Percentiles rank a stretch among this genome's conserved stretches.
These are phyloP conservation scores for Esox niger DNA, from an alignment of 2,113 vertebrate species.

Conservation along the genomic window DNA sequence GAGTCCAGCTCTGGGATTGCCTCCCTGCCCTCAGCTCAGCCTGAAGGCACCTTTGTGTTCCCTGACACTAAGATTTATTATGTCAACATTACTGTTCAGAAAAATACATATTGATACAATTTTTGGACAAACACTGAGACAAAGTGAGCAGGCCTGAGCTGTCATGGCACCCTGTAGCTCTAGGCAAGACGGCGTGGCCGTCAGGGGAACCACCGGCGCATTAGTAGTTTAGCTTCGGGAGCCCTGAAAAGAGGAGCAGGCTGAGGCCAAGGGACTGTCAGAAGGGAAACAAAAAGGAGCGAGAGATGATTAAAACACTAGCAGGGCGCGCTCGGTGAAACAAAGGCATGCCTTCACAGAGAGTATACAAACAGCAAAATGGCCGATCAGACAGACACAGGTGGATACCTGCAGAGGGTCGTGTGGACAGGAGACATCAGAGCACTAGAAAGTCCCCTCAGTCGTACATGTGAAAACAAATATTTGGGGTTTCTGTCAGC, in stretches of 20 bases:
- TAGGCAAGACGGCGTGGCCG: slow-evolving; percentile 1
- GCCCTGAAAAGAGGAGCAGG: slow-evolving; percentile 62
- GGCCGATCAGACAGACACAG: background rate
- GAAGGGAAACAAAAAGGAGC: slow-evolving; percentile 58
- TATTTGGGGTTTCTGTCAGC: background rate
- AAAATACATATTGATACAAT: slow-evolving; percentile 78
- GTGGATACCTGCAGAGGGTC: background rate
- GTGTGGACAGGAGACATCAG: background rate
- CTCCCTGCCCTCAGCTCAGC: slow-evolving; percentile 53
- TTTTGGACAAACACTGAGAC: slow-evolving; percentile 73
- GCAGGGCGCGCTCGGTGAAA: slow-evolving; percentile 34
- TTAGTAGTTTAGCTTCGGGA: slow-evolving; percentile 69
- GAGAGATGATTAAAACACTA: slow-evolving; percentile 63
- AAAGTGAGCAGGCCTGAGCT: slow-evolving; percentile 59
- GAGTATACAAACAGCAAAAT: background rate
- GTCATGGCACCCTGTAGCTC: slow-evolving; percentile 61
- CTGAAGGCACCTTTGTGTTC: too few species aligned
- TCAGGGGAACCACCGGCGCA: slow-evolving; percentile 45
- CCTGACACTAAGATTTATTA: slow-evolving; percentile 74
- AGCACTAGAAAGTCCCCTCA: background rate
- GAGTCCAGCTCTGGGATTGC: background rate
- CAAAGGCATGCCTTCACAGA: background rate
- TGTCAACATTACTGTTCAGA: slow-evolving; percentile 71
- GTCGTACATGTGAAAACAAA: background rate
- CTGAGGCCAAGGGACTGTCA: slow-evolving; percentile 58